Evolutionary conservation across 2,113 vertebrate species (phyloP).

Genomic region (Danionella cerebrum): DNA sequence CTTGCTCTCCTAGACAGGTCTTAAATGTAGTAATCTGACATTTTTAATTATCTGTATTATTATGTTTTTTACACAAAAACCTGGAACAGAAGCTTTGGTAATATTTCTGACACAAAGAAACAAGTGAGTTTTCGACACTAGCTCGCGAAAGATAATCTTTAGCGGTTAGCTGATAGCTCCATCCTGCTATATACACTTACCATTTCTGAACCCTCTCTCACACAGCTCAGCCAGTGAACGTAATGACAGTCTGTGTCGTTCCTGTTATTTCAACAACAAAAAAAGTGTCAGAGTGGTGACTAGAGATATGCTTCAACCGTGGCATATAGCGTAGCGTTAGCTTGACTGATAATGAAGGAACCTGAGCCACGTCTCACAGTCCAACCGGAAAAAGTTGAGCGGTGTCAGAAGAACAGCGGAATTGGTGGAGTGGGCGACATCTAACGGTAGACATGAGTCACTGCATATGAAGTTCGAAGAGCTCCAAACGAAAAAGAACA

Average conservation of each 20-base stretch:
- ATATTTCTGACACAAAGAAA: background rate
- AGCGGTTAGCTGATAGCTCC: background rate
- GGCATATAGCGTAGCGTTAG: too few species aligned
- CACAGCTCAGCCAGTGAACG: background rate
- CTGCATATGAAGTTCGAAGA: too few species aligned
- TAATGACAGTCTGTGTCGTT: background rate
- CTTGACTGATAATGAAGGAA: background rate
- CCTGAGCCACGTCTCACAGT: slow-evolving; percentile 36
- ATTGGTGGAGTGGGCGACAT: background rate
- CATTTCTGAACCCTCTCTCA: slow-evolving; percentile 22
- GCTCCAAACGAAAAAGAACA: too few species aligned
- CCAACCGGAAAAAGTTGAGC: slow-evolving; percentile 37
- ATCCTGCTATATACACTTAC: slow-evolving; percentile 7
- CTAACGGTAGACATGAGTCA: background rate
- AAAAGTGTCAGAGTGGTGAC: background rate
- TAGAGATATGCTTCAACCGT: background rate
- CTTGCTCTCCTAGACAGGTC: background rate
- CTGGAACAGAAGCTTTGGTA: background rate
- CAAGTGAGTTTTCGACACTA: background rate
- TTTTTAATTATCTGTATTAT: background rate
- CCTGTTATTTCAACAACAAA: background rate
- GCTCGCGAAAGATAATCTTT: background rate
- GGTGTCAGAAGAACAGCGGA: background rate
- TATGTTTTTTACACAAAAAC: background rate
- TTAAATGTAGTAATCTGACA: background rate